Base-by-base conservation (phyloP, 2,888 invertebrate genomes). In the Phortica magna region DNA sequence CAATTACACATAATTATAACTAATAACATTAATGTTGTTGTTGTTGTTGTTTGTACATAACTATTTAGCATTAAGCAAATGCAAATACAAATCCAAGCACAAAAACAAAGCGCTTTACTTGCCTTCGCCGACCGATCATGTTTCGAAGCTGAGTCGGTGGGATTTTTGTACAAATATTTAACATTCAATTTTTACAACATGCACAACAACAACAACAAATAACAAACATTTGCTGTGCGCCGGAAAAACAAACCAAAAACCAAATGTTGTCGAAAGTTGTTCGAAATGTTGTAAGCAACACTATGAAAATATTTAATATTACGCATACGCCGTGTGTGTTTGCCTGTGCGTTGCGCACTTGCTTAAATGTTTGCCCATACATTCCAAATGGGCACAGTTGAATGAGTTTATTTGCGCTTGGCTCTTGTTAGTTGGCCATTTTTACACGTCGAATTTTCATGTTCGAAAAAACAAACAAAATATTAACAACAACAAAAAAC, bases 261-360 rank as follows among this genome's bases (percentile, higher is more conserved):
- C 80, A 79, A 82, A 78, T 78, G 81, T 79, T 71, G 77, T 77
- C 74, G 82, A 41, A 68, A 42, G 76, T 77, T 76, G 67, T 74
- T 76, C 10, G 64, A 65, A 31, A 19, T 31, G 64, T 64, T 31
- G 19, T 19, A 84, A 78, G 82, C 76, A 59, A 59, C 80, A 70
- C 78, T 76, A 76, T 76, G 71, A 75, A 75, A 70, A 81, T 77
- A 80, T 74, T 83, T 64, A 39, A 64, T 82, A 87, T 84, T 85
- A 85, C 86, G 83, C 79, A 85, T 83, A 80, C 86, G 81, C 81
- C 83, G 81, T 80, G 86, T 87, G 84, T n/a, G 31, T 31, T 31
- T 31, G 61, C 72, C n/a, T 70, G 43, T 48, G 42, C 12, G 65
- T 39, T 65, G 7, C 19, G 17, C 53, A 12, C 3, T 55, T 48